Percentiles rank a stretch among this genome's conserved stretches.
Conservation (phyloP, 2,888 invertebrate genomes). For the Tetragonisca angustula region DNA sequence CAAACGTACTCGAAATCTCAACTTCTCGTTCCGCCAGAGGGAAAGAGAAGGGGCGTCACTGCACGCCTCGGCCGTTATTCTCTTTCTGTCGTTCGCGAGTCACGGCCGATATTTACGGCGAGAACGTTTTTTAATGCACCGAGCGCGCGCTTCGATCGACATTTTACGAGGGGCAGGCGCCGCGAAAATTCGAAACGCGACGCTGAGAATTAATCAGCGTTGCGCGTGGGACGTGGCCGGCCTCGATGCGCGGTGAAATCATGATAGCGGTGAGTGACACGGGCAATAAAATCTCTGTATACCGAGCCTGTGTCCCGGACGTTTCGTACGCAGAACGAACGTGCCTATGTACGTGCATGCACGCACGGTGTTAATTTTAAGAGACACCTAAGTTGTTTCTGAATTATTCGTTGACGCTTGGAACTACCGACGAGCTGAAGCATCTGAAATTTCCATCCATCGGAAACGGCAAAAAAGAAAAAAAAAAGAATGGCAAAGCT, state of each 20-base stretch:
- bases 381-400: too few species aligned
- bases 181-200: constrained; percentile 24
- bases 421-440: too few species aligned
- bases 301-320: too few species aligned
- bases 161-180: constrained; percentile 17
- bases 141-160: neutral
- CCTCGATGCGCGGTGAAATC: neutral
- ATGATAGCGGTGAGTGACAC: too few species aligned
- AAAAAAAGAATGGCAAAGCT: too few species aligned
- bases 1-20: constrained; percentile 50
- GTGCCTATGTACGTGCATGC: neutral
- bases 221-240: neutral
- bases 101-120: constrained; percentile 20
- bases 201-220: constrained; percentile 2
- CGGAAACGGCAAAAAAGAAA: too few species aligned
- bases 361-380: too few species aligned
- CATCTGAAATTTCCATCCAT: too few species aligned
- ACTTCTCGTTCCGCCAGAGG: constrained; percentile 9
- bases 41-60: neutral
- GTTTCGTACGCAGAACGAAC: neutral
- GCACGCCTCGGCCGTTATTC: constrained; percentile 5
- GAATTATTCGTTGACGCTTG: too few species aligned
- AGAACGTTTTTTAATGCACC: constrained; percentile 35
- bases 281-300: neutral
- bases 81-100: constrained; percentile 1